A percentile compares a stretch with the other conserved stretches of the same genome.
Evolutionary conservation across 23 tunicate genomes (phyloP).

Genomic region (Trididemnum nubilum): DNA sequence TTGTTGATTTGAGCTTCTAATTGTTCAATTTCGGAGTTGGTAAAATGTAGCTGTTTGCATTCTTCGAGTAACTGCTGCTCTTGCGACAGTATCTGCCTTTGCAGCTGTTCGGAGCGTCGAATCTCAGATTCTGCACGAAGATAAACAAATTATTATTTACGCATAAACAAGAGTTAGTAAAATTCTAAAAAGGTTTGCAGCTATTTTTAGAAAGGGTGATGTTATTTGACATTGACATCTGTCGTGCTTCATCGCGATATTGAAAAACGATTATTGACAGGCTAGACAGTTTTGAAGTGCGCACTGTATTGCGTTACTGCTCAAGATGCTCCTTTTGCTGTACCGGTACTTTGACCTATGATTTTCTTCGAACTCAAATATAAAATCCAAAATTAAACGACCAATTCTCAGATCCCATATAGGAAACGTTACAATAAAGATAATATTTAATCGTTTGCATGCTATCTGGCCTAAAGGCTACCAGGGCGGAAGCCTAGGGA

Average conservation of each 20-base stretch:
- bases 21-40: constrained; percentile 53
- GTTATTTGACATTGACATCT: not conserved
- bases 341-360: no score
- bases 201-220: not conserved
- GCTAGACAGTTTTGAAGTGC: not conserved
- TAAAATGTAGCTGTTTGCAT: constrained; percentile 17
- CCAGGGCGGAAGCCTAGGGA: no score
- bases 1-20: constrained; percentile 68
- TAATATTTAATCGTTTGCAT: no score
- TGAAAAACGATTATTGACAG: not conserved
- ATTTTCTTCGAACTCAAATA: no score
- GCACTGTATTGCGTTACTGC: not conserved
- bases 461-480: no score
- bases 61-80: constrained; percentile 40
- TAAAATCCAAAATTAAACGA: no score
- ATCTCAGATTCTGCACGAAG: constrained; percentile 25
- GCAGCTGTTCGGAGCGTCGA: constrained; percentile 38
- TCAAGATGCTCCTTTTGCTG: no score
- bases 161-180: not conserved
- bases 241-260: not conserved
- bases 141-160: not conserved
- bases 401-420: no score
- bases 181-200: not conserved
- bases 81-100: constrained; percentile 58
- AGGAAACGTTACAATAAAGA: no score